Conservation (phyloP, 2,888 invertebrate species). For the Diarsia brunnea region DNA sequence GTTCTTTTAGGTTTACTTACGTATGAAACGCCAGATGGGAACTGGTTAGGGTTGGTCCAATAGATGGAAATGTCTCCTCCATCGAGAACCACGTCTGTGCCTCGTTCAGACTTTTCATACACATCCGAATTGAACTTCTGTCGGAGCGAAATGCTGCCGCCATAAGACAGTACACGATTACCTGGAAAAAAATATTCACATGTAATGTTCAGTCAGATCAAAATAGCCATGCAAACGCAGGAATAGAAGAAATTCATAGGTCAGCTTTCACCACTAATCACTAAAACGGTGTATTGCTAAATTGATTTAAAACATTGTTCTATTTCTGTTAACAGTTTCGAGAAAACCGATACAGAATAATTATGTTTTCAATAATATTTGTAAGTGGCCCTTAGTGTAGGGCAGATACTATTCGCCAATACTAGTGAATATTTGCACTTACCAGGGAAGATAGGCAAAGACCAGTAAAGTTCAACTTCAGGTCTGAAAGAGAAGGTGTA, state of each 20-base stretch:
- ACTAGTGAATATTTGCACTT: constrained; percentile 32
- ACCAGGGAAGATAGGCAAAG: constrained; percentile 86
- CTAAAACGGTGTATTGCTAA: not conserved
- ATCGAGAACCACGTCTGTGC: constrained; percentile 95
- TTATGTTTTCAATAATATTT: not conserved
- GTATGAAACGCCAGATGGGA: constrained; percentile 90
- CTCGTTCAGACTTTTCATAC: constrained; percentile 88
- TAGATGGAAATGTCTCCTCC: constrained; percentile 94
- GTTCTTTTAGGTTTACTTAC: constrained; percentile 81
- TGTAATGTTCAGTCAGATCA: not conserved
- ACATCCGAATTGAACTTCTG: constrained; percentile 93
- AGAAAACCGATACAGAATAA: not conserved
- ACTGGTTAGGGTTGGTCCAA: constrained; percentile 93
- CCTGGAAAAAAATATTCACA: constrained; percentile 78
- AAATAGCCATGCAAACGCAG: not conserved
- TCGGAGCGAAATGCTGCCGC: constrained; percentile 94
- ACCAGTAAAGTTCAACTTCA: constrained; percentile 83
- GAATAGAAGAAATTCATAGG: not conserved
- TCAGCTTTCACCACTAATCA: not conserved
- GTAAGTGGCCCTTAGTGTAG: not conserved
- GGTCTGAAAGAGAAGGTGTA: constrained; percentile 81
- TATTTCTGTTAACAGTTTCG: not conserved
- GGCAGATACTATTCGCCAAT: not conserved
- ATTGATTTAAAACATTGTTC: not conserved
- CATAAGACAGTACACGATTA: constrained; percentile 96